These are phyloP conservation scores for Pogonognathellus flavescens DNA, from an alignment of 1,140 invertebrate genomes.

Conservation along the genomic window DNA sequence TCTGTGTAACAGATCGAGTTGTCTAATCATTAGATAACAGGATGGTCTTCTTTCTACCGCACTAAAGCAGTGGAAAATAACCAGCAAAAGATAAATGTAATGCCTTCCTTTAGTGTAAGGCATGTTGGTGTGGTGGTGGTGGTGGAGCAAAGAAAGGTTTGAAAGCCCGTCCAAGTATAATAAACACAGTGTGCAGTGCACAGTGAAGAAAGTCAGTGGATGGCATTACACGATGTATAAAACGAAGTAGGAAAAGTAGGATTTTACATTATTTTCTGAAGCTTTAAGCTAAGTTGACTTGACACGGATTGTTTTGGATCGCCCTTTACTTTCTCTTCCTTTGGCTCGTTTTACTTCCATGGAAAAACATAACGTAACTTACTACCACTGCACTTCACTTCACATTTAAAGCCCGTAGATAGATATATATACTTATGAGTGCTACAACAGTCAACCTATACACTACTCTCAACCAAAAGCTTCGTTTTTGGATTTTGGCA, in stretches of 20 bases:
- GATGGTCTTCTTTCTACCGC: not conserved
- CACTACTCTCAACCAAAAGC: not conserved
- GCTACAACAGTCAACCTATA: too few relatives aligned
- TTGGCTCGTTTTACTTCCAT: constrained; percentile 25
- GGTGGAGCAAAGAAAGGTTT: not conserved
- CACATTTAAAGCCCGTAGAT: not conserved
- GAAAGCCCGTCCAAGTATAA: not conserved
- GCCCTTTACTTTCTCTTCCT: constrained; percentile 13
- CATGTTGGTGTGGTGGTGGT: not conserved
- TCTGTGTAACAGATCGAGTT: not conserved
- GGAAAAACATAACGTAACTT: constrained; percentile 31
- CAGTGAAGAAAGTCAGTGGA: not conserved
- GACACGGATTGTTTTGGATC: constrained; percentile 48
- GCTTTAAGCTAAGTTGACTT: constrained; percentile 48
- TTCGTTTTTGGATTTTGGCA: constrained; percentile 42
- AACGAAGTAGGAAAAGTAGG: not conserved
- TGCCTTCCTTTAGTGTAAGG: not conserved
- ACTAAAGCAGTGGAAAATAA: not conserved
- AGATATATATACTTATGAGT: not conserved
- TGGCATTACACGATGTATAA: not conserved
- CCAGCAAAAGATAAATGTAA: not conserved
- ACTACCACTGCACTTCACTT: constrained; percentile 23
- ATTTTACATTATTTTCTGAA: constrained; percentile 46
- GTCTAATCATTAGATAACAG: constrained; percentile 23
- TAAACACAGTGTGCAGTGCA: not conserved